Evolutionary conservation across 2,888 invertebrate genomes (phyloP), one percentile per base, ranked within the genome.

Genomic region (Steromphala cineraria): DNA sequence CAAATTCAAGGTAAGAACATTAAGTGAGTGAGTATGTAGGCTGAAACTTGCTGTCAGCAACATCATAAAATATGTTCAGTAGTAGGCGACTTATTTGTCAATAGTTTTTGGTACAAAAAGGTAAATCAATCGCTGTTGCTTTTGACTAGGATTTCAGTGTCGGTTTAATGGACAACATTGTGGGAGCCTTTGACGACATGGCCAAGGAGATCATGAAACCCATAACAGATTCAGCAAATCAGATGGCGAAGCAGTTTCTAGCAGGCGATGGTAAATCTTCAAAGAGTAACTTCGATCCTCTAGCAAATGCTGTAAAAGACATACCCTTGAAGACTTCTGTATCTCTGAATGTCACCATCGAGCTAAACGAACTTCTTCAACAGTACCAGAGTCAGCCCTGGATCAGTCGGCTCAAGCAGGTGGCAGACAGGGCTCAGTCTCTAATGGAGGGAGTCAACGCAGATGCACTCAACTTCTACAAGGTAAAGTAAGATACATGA

Each of bases 1-100:
- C 80, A 83, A 87, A 24, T 74, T 89, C 15, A 88, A 89, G 87
- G 88, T 87, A n/a, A n/a, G n/a, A n/a, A n/a, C n/a, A n/a, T n/a
- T n/a, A n/a, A n/a, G n/a, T n/a, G n/a, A n/a, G n/a, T n/a, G n/a
- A n/a, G n/a, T n/a, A n/a, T n/a, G n/a, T n/a, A n/a, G n/a, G n/a
- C n/a, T n/a, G n/a, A n/a, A n/a, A n/a, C n/a, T n/a, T n/a, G n/a
- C n/a, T n/a, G n/a, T n/a, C n/a, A n/a, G n/a, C n/a, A n/a, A n/a
- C n/a, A n/a, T n/a, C n/a, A n/a, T n/a, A n/a, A n/a, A n/a, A n/a
- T n/a, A n/a, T n/a, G n/a, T n/a, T n/a, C n/a, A n/a, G n/a, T n/a
- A n/a, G n/a, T n/a, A n/a, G n/a, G n/a, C n/a, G n/a, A n/a, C n/a
- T n/a, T n/a, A 36, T 36, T 19, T 55, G 3, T 10, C 21, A 10